Evolutionary conservation across 2,797 vertebrate genomes (phyloP).

Genomic region (Zalophus californianus): DNA sequence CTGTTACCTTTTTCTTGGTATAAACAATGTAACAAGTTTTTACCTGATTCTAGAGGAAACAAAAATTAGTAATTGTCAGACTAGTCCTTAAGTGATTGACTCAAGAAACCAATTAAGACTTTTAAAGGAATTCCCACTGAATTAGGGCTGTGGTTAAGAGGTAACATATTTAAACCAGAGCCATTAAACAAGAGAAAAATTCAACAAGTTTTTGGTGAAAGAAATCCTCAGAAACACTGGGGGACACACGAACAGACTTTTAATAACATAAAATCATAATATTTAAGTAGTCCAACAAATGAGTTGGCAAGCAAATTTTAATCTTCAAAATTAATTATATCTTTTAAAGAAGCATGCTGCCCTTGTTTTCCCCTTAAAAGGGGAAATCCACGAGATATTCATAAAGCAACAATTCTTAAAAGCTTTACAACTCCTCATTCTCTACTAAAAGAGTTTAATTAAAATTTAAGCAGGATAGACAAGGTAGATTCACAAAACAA

Average conservation of each 20-base stretch:
- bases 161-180: constrained; percentile 12
- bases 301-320: neutral
- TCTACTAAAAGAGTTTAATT: neutral
- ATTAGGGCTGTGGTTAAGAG: neutral
- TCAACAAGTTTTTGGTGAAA: neutral
- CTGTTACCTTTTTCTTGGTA: neutral
- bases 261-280: neutral
- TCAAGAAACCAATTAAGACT: constrained; percentile 6
- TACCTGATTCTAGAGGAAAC: neutral
- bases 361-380: neutral
- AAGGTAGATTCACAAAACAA: neutral
- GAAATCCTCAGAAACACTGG: neutral
- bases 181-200: neutral
- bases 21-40: neutral
- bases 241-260: neutral
- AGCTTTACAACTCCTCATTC: neutral
- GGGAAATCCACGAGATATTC: neutral
- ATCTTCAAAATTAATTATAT: neutral
- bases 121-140: neutral
- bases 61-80: neutral
- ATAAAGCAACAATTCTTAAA: neutral
- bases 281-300: neutral
- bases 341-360: neutral
- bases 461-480: neutral
- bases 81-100: neutral